These are phyloP conservation scores for Paratrypauchen microcephalus DNA, from an alignment of 2,797 vertebrate genomes.

Conservation along the genomic window DNA sequence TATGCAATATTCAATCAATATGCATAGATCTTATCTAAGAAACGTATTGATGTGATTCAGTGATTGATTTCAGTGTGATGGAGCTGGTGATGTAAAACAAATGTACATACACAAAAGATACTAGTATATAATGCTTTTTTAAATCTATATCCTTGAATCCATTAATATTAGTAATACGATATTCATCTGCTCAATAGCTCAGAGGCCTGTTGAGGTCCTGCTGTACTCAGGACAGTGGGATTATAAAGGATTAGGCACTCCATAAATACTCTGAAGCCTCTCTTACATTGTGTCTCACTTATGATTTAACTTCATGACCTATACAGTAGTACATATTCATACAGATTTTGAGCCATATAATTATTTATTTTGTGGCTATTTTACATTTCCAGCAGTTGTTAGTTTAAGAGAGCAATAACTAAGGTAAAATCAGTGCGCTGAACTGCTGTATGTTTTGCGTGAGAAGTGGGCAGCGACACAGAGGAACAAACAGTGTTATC, in stretches of 20 bases:
- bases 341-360: neutral
- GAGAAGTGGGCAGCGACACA: constrained; percentile 56
- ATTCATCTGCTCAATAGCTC: neutral
- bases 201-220: neutral
- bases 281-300: neutral
- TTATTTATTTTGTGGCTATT: neutral
- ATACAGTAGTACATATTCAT: neutral
- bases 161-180: neutral
- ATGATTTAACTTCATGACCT: neutral
- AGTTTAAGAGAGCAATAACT: constrained; percentile 3
- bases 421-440: constrained; percentile 21
- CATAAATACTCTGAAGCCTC: neutral
- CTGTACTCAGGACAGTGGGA: neutral
- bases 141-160: neutral
- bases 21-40: too few species aligned
- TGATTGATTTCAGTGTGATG: too few species aligned
- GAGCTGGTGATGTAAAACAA: too few species aligned
- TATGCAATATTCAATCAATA: too few species aligned
- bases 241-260: constrained; percentile 7
- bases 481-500: constrained; percentile 58
- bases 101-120: too few species aligned
- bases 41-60: too few species aligned
- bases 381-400: neutral
- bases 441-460: constrained; percentile 51
- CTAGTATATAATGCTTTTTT: neutral